Conservation (phyloP, 1,140 invertebrate genomes). For the Plutomurus gul region DNA sequence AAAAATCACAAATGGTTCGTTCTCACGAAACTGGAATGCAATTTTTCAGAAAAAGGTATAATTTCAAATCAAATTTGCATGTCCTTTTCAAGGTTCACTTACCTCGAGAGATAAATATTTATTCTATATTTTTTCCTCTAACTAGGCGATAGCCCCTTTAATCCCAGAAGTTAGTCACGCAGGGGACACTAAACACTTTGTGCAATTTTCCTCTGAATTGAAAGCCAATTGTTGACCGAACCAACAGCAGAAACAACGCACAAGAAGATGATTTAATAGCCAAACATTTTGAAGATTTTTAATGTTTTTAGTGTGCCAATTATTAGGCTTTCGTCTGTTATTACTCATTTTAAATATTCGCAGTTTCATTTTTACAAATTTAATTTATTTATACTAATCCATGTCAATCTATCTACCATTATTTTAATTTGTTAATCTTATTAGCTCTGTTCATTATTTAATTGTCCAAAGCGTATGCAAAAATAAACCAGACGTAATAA, state of each 20-base stretch:
- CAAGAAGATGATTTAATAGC: constrained; percentile 65
- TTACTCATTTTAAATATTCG: not conserved
- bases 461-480: too few relatives aligned
- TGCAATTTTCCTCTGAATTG: constrained; percentile 62
- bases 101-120: not conserved
- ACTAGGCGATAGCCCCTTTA: constrained; percentile 66
- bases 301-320: constrained; percentile 43
- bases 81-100: too few relatives aligned
- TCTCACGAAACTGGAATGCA: constrained; percentile 70
- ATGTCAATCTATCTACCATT: not conserved
- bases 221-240: too few relatives aligned
- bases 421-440: not conserved
- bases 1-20: constrained; percentile 73
- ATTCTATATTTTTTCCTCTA: not conserved
- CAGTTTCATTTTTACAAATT: not conserved
- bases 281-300: constrained; percentile 66
- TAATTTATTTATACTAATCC: not conserved
- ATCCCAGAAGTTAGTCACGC: constrained; percentile 64
- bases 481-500: too few relatives aligned
- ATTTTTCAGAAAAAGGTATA: constrained; percentile 64
- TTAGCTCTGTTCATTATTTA: not conserved
- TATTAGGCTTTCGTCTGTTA: not conserved
- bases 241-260: constrained; percentile 62
- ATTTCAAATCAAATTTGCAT: not conserved
- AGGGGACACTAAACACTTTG: constrained; percentile 67